These are phyloP conservation scores for Coregonus sp. DNA, from an alignment of 2,797 vertebrate species.

Conservation along the genomic window DNA sequence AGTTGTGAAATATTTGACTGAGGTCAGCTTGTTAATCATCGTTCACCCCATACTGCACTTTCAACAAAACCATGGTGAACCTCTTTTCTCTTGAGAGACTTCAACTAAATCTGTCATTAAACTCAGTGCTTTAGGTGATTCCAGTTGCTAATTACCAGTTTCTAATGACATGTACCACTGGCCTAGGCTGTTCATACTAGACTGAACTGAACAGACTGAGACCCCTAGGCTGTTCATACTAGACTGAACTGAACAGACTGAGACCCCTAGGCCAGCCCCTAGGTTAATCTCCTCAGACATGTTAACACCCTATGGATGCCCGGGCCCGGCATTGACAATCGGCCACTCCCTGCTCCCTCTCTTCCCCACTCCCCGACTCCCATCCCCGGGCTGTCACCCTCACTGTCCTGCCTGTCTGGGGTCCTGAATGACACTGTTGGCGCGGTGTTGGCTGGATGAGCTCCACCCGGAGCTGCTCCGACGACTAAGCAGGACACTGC, in stretches of 20 bases:
- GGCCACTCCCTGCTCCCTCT: constrained; percentile 21
- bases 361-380: constrained; percentile 43
- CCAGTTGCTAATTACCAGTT: constrained; percentile 23
- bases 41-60: constrained; percentile 25
- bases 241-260: constrained; percentile 27
- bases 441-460: constrained; percentile 45
- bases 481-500: constrained; percentile 42
- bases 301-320: constrained; percentile 50
- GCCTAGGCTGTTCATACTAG: constrained; percentile 31
- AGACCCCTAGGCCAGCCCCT: constrained; percentile 15
- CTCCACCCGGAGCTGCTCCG: constrained; percentile 30
- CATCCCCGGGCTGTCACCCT: constrained; percentile 54
- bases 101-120: too few relatives aligned
- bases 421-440: constrained; percentile 52
- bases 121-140: not conserved
- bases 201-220: constrained; percentile 22
- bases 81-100: not conserved
- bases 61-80: not conserved
- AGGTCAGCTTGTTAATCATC: constrained; percentile 54
- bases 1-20: constrained; percentile 18
- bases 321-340: constrained; percentile 36
- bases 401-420: constrained; percentile 47
- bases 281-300: constrained; percentile 35
- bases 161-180: constrained; percentile 22
- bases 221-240: constrained; percentile 29